These are phyloP conservation scores for Tyria jacobaeae DNA, from an alignment of 2,888 invertebrate species.

Conservation along the genomic window DNA sequence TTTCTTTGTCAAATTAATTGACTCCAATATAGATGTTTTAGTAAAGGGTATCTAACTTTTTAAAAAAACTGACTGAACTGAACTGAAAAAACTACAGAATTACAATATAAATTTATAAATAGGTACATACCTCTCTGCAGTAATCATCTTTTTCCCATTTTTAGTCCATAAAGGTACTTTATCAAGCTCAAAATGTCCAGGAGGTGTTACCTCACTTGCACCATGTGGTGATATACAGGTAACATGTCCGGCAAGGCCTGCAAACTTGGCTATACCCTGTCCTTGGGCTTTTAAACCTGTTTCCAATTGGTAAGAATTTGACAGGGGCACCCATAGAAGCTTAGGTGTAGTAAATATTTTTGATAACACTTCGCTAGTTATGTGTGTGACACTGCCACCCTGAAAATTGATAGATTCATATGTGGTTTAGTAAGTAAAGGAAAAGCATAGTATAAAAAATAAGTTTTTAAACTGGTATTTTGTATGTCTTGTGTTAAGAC, in stretches of 20 bases:
- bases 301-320: slow-evolving; percentile 88
- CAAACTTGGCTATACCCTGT: slow-evolving; percentile 90
- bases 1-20: no score
- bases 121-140: slow-evolving; percentile 82
- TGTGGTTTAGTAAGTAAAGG: no score
- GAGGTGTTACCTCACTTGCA: slow-evolving; percentile 88
- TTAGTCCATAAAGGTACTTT: slow-evolving; percentile 92
- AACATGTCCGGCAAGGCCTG: slow-evolving; percentile 86
- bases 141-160: slow-evolving; percentile 90
- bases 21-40: no score
- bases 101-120: neutral
- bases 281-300: slow-evolving; percentile 88
- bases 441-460: neutral
- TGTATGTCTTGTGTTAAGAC: neutral
- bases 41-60: no score
- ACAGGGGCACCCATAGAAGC: slow-evolving; percentile 90
- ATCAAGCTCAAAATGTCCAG: slow-evolving; percentile 90
- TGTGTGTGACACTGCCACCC: slow-evolving; percentile 94
- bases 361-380: slow-evolving; percentile 92
- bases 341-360: slow-evolving; percentile 87
- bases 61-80: no score
- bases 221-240: slow-evolving; percentile 89
- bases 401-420: slow-evolving; percentile 61
- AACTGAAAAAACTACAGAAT: neutral
- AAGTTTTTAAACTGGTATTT: neutral